A percentile compares a stretch with the other conserved stretches of the same genome.
These are phyloP conservation scores for Drosophila funebris DNA, from an alignment of 1,140 invertebrate species.

Conservation along the genomic window DNA sequence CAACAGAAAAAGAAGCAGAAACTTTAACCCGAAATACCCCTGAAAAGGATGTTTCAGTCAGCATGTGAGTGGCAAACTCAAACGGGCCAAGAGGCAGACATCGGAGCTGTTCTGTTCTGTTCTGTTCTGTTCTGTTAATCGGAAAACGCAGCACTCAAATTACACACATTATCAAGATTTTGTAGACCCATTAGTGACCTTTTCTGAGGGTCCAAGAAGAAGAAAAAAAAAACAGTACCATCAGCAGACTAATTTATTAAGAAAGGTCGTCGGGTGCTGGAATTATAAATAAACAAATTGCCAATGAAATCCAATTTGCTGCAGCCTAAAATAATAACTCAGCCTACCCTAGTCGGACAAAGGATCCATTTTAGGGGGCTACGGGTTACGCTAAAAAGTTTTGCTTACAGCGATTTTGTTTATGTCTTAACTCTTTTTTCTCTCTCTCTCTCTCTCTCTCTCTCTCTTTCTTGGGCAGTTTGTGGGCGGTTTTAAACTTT, in stretches of 20 bases:
- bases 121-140: constrained; percentile 22
- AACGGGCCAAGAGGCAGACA: neutral
- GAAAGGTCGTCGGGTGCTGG: constrained; percentile 20
- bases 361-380: constrained; percentile 8
- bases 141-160: constrained; percentile 28
- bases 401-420: constrained; percentile 1
- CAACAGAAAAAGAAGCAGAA: too few relatives aligned
- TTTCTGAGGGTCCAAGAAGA: constrained; percentile 24
- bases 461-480: neutral
- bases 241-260: constrained; percentile 56
- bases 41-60: neutral
- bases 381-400: constrained; percentile 7
- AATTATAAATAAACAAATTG: constrained; percentile 78
- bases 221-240: neutral
- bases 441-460: too few relatives aligned
- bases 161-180: constrained; percentile 42
- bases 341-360: neutral
- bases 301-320: constrained; percentile 69
- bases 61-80: constrained; percentile 5
- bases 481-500: constrained; percentile 22
- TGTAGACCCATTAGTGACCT: constrained; percentile 36
- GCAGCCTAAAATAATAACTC: constrained; percentile 67
- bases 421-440: constrained; percentile 1
- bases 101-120: constrained; percentile 1
- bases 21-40: too few relatives aligned